A percentile compares a stretch with the other conserved stretches of the same genome.
phyloP scores from a whole-genome alignment of 2,113 vertebrate genomes.

The Grammomys surdaster region DNA sequence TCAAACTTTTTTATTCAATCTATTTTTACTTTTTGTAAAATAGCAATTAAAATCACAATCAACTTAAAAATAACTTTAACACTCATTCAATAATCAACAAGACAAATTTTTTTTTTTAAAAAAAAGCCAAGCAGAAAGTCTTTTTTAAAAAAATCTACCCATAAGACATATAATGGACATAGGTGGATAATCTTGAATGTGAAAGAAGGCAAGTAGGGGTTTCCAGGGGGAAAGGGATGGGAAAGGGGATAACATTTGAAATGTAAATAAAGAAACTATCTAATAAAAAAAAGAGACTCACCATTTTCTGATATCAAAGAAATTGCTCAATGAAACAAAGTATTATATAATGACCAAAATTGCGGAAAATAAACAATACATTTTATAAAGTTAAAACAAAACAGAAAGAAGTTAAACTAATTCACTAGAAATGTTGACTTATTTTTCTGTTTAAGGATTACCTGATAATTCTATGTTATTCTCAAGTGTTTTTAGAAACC shows the following conservation, averaged over 20 bases:
- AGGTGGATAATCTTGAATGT: background rate
- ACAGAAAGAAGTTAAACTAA: background rate
- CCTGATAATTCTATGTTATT: background rate
- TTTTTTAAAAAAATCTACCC: background rate
- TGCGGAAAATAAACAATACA: background rate
- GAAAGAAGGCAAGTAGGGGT: background rate
- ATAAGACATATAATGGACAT: background rate
- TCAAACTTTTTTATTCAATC: background rate
- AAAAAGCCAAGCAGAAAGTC: background rate
- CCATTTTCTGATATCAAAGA: slow-evolving; percentile 53
- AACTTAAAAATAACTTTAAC: background rate
- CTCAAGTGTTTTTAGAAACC: background rate
- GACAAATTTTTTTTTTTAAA: background rate
- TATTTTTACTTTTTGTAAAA: background rate
- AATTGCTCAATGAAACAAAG: background rate
- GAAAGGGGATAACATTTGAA: no score
- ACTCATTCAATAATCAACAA: background rate
- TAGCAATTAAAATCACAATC: background rate
- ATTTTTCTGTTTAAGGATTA: background rate
- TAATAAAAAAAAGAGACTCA: background rate
- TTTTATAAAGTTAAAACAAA: slow-evolving; percentile 6
- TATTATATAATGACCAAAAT: slow-evolving; percentile 1
- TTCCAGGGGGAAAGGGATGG: no score
- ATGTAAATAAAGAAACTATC: no score
- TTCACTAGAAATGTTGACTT: background rate